Conservation (phyloP, 2,888 invertebrate genomes). For the Trichogramma evanescens region DNA sequence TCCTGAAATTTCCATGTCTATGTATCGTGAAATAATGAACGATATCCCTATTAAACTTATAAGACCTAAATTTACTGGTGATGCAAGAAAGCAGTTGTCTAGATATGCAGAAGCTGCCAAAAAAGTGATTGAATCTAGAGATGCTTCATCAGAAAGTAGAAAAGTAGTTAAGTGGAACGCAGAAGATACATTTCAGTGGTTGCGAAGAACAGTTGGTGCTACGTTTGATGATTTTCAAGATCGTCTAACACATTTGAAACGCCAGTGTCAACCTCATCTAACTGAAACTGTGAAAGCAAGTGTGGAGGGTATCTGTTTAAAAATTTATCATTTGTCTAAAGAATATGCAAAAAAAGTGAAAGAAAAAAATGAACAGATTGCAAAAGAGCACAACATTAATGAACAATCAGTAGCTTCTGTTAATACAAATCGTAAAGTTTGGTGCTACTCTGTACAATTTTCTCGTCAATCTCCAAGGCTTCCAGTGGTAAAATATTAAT, state of each 20-base stretch:
- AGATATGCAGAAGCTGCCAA: conserved; percentile 95
- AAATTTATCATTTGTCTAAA: conserved; percentile 85
- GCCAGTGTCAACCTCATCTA: conserved; percentile 92
- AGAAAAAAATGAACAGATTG: conserved; percentile 74
- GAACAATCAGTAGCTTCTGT: conserved; percentile 57
- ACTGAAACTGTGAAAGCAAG: conserved; percentile 90
- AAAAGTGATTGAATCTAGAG: conserved; percentile 90
- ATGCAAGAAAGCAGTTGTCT: conserved; percentile 88
- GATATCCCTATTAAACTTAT: conserved; percentile 93
- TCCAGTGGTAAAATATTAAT: conserved; percentile 51
- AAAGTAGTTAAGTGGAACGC: conserved; percentile 99
- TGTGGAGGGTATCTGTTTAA: conserved; percentile 90
- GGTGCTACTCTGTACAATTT: conserved; percentile 93
- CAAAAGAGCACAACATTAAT: conserved; percentile 80
- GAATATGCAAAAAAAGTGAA: conserved; percentile 87
- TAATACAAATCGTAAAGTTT: conserved; percentile 76
- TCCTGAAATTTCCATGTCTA: conserved; percentile 85
- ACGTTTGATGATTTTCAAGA: conserved; percentile 88
- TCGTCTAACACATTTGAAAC: conserved; percentile 81
- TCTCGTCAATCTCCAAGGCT: conserved; percentile 78
- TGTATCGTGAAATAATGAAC: conserved; percentile 97
- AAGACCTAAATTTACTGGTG: conserved; percentile 92
- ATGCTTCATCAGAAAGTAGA: conserved; percentile 86
- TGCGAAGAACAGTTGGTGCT: conserved; percentile 85
- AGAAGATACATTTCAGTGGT: conserved; percentile 94